Evolutionary conservation across 92 coral and sea anemone species (phyloP).

Genomic region (Virgularia gustaviana): DNA sequence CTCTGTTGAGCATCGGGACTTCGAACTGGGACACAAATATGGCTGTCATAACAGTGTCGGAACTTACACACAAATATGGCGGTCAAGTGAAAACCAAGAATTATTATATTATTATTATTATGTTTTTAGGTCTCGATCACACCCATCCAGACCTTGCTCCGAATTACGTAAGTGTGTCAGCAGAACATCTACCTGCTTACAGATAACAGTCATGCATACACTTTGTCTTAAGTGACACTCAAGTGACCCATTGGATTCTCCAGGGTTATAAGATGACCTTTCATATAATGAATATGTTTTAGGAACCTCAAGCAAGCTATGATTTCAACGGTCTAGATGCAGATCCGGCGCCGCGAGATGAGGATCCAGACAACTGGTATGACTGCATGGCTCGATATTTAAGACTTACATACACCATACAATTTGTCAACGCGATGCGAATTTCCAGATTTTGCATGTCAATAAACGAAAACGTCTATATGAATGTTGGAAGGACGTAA

Average conservation of each 20-base stretch:
- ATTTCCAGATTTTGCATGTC: too few species aligned
- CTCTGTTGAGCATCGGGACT: too few species aligned
- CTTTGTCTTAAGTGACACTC: background rate
- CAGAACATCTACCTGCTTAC: too few species aligned
- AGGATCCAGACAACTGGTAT: constrained; percentile 95
- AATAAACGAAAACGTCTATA: too few species aligned
- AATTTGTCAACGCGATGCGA: too few species aligned
- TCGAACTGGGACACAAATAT: too few species aligned
- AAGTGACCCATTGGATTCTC: background rate
- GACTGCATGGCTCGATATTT: too few species aligned
- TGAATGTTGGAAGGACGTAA: too few species aligned
- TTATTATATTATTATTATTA: background rate
- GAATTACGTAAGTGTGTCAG: constrained; percentile 79
- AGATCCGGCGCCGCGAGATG: constrained; percentile 87
- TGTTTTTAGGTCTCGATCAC: constrained; percentile 71
- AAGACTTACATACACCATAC: too few species aligned
- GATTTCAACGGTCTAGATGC: constrained; percentile 87
- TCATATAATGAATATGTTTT: background rate
- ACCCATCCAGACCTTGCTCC: constrained; percentile 81
- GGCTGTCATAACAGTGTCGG: too few species aligned
- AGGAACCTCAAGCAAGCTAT: constrained; percentile 82
- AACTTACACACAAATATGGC: background rate
- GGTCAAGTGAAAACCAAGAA: background rate
- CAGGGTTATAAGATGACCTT: background rate
- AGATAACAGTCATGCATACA: background rate